Evolutionary conservation across 2,797 vertebrate species (phyloP).

Genomic region (Gorsachius magnificus): DNA sequence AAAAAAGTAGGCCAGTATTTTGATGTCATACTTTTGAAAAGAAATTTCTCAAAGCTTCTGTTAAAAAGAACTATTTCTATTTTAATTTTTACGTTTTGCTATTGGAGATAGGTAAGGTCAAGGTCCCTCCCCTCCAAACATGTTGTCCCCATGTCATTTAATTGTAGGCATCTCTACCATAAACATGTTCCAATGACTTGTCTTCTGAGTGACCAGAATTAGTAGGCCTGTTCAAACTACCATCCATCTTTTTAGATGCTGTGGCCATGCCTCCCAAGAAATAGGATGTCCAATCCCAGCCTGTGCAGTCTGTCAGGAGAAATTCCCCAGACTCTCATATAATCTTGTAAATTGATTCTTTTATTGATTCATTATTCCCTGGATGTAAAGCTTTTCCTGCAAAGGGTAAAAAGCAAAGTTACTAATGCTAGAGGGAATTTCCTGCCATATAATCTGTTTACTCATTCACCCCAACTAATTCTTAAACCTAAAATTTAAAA

Average conservation of each 20-base stretch:
- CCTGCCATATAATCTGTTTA: background rate
- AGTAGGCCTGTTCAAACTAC: background rate
- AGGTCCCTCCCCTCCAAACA: background rate
- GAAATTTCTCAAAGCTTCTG: background rate
- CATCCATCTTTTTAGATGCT: background rate
- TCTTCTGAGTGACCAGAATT: background rate
- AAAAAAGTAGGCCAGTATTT: background rate
- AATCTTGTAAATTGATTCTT: constrained; percentile 11
- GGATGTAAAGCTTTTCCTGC: background rate
- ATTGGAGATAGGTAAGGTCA: background rate
- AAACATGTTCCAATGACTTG: background rate
- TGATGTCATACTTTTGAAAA: background rate
- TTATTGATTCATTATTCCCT: background rate
- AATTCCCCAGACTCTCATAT: background rate
- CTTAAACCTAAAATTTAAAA: background rate
- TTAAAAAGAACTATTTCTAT: background rate
- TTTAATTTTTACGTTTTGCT: background rate
- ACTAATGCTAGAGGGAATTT: background rate
- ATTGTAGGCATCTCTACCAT: background rate
- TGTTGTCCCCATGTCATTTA: background rate
- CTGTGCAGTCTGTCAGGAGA: background rate
- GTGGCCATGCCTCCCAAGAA: background rate
- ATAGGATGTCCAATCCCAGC: background rate
- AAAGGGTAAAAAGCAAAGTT: background rate
- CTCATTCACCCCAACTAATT: background rate